Percentiles rank a stretch among this genome's conserved stretches.
These are phyloP conservation scores for Oeneis ivallda DNA, from an alignment of 2,888 invertebrate genomes.

Conservation along the genomic window DNA sequence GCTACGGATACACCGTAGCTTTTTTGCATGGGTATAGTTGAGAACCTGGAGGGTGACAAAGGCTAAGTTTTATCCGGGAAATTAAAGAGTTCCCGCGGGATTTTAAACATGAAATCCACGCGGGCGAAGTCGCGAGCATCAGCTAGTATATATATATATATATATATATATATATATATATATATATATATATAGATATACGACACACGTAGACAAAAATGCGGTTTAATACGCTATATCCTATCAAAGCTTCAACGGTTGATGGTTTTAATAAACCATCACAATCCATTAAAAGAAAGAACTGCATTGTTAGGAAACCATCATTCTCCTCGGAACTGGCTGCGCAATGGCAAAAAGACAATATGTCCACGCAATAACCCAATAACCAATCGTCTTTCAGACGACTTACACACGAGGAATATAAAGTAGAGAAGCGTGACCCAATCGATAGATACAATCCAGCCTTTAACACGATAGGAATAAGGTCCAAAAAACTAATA, in stretches of 20 bases:
- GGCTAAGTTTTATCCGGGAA: no score
- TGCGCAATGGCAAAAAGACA: conserved; percentile 35
- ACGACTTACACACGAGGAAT: conserved; percentile 35
- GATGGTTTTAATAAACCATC: conserved; percentile 20
- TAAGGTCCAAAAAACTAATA: conserved; percentile 31
- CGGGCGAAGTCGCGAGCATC: no score
- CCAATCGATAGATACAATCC: conserved; percentile 26
- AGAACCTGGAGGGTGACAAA: no score
- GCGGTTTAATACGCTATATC: conserved; percentile 8
- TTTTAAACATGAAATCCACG: no score
- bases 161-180: no score
- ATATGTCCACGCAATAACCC: no score
- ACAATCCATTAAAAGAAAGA: conserved; percentile 27
- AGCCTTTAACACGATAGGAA: conserved; percentile 26
- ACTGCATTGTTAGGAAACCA: conserved; percentile 27
- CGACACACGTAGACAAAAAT: background rate
- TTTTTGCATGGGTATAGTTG: no score
- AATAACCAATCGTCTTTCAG: conserved; percentile 39
- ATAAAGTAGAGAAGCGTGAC: conserved; percentile 32
- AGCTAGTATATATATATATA: no score
- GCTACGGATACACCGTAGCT: no score
- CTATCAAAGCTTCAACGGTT: background rate
- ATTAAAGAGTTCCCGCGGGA: no score
- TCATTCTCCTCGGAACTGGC: conserved; percentile 32
- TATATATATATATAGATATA: no score